Percentiles rank a stretch among this genome's conserved stretches.
Conservation (phyloP, 2,113 vertebrate species). For the Prinia subflava region DNA sequence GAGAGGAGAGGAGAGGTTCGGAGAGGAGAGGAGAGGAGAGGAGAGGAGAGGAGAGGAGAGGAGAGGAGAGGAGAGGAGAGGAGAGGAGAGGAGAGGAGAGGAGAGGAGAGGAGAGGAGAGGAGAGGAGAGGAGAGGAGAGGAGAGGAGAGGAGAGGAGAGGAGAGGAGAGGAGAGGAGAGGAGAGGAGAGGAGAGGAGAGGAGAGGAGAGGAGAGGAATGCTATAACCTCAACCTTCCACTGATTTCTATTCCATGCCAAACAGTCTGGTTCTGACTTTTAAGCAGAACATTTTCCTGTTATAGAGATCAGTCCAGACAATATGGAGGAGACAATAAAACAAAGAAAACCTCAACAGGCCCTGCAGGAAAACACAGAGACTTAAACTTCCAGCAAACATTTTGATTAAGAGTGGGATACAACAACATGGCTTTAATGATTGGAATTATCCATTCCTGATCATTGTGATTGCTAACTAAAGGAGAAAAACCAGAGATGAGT, state of each 20-base stretch:
- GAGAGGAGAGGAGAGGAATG: accelerated
- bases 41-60: no score
- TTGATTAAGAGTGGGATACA: neutral
- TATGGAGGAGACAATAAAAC: neutral
- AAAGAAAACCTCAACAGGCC: neutral
- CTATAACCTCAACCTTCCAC: neutral
- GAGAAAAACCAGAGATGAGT: neutral
- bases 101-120: no score
- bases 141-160: no score
- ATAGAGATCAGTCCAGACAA: neutral
- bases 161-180: no score
- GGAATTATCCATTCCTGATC: neutral
- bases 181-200: no score
- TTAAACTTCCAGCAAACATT: neutral
- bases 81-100: no score
- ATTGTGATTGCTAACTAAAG: neutral
- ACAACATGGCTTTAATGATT: neutral
- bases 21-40: no score
- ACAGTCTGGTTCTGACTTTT: neutral
- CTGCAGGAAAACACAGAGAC: neutral
- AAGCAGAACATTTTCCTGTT: neutral
- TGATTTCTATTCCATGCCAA: neutral
- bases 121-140: no score
- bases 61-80: no score
- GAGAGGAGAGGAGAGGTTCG: no score